phyloP scores from a whole-genome alignment of 2,888 invertebrate genomes.

The Sarcophaga subvicina region DNA sequence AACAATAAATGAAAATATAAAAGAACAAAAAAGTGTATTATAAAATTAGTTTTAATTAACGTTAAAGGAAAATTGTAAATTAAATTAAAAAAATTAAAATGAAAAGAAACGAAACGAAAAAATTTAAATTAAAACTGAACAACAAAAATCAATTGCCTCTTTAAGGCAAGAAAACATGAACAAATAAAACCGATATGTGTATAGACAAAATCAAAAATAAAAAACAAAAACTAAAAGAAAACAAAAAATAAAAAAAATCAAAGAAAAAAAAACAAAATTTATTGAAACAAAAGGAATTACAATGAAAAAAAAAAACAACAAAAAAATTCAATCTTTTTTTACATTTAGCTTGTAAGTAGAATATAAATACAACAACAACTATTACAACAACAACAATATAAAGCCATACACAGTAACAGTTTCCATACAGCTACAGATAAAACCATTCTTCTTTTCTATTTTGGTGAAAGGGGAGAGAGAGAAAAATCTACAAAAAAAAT shows the following conservation, averaged over 20 bases:
- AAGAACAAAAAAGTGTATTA: constrained; percentile 68
- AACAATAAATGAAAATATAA: constrained; percentile 39
- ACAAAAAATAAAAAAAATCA: constrained; percentile 28
- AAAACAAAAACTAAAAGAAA: constrained; percentile 17
- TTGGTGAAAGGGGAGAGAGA: background rate
- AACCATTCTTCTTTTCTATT: background rate
- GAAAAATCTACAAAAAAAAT: too few species aligned
- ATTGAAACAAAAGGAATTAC: constrained; percentile 37
- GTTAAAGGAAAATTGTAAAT: constrained; percentile 41
- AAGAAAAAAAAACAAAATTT: constrained; percentile 47
- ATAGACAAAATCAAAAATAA: background rate
- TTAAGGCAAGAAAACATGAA: constrained; percentile 3
- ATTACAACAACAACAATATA: background rate
- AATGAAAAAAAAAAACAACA: constrained; percentile 17
- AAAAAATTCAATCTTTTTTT: constrained; percentile 43
- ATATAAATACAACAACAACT: constrained; percentile 25
- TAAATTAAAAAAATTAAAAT: background rate
- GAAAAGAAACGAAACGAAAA: background rate
- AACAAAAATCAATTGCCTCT: constrained; percentile 27
- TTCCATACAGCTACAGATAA: constrained; percentile 19
- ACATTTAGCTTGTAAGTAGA: constrained; percentile 49
- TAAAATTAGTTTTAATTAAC: constrained; percentile 67
- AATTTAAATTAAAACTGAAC: background rate
- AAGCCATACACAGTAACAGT: constrained; percentile 2
- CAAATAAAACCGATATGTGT: too few species aligned